These are phyloP conservation scores for Felis chaus DNA, from an alignment of 2,113 vertebrate species.

Conservation along the genomic window DNA sequence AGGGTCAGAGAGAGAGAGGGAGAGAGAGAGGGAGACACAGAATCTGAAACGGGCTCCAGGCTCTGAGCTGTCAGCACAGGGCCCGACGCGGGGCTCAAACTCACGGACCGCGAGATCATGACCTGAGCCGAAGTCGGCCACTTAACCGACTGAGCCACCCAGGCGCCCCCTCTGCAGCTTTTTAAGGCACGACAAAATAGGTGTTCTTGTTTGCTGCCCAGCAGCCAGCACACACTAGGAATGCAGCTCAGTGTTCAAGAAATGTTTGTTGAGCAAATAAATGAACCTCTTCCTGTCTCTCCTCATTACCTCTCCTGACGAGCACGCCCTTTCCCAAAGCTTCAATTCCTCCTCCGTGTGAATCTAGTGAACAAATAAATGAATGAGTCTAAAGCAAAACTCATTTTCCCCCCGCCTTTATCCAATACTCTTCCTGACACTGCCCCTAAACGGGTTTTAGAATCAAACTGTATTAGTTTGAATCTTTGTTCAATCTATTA, in stretches of 20 bases:
- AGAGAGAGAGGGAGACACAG: too few relatives aligned
- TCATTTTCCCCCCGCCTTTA: background rate
- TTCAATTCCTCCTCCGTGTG: background rate
- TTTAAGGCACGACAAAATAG: background rate
- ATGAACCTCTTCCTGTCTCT: background rate
- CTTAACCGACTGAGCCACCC: too few relatives aligned
- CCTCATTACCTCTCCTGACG: background rate
- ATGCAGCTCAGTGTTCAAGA: background rate
- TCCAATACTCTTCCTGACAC: background rate
- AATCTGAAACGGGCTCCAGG: too few relatives aligned
- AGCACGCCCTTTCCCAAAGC: background rate
- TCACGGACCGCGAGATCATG: too few relatives aligned
- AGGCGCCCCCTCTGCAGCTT: background rate
- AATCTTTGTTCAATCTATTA: background rate
- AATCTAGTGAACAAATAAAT: conserved; percentile 5
- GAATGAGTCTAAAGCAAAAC: background rate
- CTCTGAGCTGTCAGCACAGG: too few relatives aligned
- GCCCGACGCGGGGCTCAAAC: too few relatives aligned
- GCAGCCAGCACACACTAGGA: background rate
- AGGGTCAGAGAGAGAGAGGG: too few relatives aligned
- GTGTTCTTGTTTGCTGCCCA: background rate
- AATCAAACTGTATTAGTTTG: background rate
- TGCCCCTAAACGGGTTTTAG: background rate
- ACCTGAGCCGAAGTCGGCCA: too few relatives aligned
- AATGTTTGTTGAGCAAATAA: background rate